Conservation (phyloP, 2,888 invertebrate species). For the Nomada goodeniana region DNA sequence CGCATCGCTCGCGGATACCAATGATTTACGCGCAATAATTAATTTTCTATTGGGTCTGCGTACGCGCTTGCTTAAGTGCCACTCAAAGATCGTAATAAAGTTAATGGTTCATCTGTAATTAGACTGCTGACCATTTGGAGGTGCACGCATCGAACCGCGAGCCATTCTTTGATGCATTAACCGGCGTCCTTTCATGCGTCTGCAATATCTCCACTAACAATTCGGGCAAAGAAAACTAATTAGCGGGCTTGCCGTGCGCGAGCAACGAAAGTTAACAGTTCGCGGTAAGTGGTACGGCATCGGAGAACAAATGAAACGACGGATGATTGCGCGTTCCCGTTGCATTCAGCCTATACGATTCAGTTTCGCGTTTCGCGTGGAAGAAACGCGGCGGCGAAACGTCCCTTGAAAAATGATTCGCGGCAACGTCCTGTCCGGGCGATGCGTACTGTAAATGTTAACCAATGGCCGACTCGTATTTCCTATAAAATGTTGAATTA, state of each 20-base stretch:
- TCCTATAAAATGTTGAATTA: background rate
- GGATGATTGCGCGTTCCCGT: background rate
- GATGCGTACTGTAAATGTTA: constrained; percentile 25
- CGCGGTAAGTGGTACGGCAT: constrained; percentile 11
- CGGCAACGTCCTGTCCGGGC: background rate
- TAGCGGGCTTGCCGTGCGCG: constrained; percentile 15
- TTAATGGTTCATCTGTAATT: constrained; percentile 48
- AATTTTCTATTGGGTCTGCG: constrained; percentile 38
- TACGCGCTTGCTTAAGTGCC: constrained; percentile 37
- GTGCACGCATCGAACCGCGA: constrained; percentile 15
- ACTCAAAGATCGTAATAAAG: constrained; percentile 50
- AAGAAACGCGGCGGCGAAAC: background rate
- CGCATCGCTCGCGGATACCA: constrained; percentile 29
- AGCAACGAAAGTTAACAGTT: constrained; percentile 39
- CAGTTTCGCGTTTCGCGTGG: constrained; percentile 6
- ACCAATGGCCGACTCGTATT: background rate
- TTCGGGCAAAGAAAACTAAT: constrained; percentile 32
- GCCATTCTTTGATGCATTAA: background rate
- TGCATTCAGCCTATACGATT: background rate
- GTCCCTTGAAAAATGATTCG: background rate
- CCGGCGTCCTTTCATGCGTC: constrained; percentile 15
- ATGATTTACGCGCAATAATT: constrained; percentile 48
- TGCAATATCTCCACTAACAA: constrained; percentile 26
- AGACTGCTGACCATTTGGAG: constrained; percentile 26
- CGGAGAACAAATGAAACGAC: constrained; percentile 21